Evolutionary conservation across 2,888 invertebrate genomes (phyloP).

Genomic region (Pharmacophagus antenor): DNA sequence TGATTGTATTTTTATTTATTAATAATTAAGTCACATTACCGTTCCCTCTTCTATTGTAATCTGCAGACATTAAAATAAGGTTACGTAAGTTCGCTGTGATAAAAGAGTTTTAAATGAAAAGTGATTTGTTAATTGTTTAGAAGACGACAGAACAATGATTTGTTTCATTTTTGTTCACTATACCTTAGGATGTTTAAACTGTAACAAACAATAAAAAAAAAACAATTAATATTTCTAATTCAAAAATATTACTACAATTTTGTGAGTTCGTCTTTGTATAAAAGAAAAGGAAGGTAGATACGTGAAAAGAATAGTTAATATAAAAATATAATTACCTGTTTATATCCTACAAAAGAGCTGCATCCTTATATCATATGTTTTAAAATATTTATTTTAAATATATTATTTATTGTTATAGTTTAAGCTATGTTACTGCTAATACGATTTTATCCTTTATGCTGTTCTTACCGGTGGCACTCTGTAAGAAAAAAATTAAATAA

Average conservation of each 20-base stretch:
- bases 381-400: conserved; percentile 1
- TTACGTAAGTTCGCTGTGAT: conserved; percentile 3
- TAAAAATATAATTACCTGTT: conserved; percentile 18
- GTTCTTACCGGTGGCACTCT: conserved; percentile 36
- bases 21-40: conserved; percentile 17
- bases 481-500: conserved; percentile 29
- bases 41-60: conserved; percentile 21
- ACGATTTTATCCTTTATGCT: conserved; percentile 17
- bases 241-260: background rate
- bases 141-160: background rate
- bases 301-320: background rate
- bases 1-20: background rate
- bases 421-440: conserved; percentile 15
- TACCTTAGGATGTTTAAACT: conserved; percentile 28
- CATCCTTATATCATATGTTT: conserved; percentile 15
- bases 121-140: conserved; percentile 6
- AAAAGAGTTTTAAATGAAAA: background rate
- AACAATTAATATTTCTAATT: background rate
- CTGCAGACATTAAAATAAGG: conserved; percentile 17
- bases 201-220: conserved; percentile 20
- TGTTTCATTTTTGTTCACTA: conserved; percentile 4
- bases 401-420: conserved; percentile 5
- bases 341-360: background rate
- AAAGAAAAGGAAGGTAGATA: too few relatives aligned
- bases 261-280: conserved; percentile 22